Evolutionary conservation across 2,888 invertebrate species (phyloP), one percentile per base, ranked within the genome.

Genomic region (Chaetoderma sp.): DNA sequence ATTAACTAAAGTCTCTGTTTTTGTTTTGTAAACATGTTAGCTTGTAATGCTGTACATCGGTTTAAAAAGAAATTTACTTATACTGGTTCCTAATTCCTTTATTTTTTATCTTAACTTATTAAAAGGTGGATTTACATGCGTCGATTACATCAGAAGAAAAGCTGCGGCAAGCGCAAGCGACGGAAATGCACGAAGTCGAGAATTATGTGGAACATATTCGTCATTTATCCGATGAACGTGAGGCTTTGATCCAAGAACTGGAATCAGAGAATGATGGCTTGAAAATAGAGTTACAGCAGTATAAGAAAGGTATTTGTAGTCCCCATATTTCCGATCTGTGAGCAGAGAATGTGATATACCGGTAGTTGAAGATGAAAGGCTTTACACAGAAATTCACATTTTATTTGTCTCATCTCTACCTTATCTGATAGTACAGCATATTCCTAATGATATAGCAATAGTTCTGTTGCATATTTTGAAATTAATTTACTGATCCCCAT

Each of bases 131-230:
- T 59, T 70, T 81, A 28, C 70, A 77, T 60, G 65, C 65, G 47
- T 77, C 79, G 1, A 68, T 74, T 45, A 77, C 76, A 54, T 74
- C 73, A 61, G 77, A 78, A 44, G 78, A 79, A 32, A 74, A 74
- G 61, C 73, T 78, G 56, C 78, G 78, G 42, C 67, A 75, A 25
- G 75, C 82, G 5, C 84, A 85, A 71, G 75, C 79, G 6, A 80
- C 79, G 60, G 85, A 84, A 68, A 83, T 83, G 84, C 87, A 88
- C 86, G 89, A 84, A 85, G 88, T 88, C 70, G 86, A 86, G 75
- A 88, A 88, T 84, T 89, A 84, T 59, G 83, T 84, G 54, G 83
- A 84, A 65, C 83, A 85, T 68, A 83, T 86, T 30, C 77, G 81
- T 5, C 79, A 77, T 52, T 74, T 85, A 44, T 83, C 84, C 0